Evolutionary conservation across 2,888 invertebrate genomes (phyloP), one percentile per base, ranked within the genome.

Genomic region (Polymixis lichenea): DNA sequence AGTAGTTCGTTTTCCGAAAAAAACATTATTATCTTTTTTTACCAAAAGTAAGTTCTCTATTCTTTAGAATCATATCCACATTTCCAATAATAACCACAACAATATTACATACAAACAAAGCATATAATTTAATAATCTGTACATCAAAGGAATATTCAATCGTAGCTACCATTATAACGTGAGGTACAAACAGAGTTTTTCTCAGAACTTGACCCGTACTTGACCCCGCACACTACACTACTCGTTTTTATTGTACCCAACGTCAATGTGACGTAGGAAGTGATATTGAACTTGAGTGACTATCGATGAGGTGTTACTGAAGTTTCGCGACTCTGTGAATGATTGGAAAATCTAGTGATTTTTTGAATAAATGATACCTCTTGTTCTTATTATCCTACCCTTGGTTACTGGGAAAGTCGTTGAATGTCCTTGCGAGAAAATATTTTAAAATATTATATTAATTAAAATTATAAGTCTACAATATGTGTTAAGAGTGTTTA

Each of bases 121-220:
- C 0, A 28, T 46, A 6, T 15, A 15, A 56, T 32, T 32, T 17
- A 11, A 51, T 17, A 11, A 28, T 60, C 1, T 0, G 0, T 13
- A 56, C 25, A 56, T 51, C n/a, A 60, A 80, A 65, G 38, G 46
- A 74, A 65, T 74, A 55, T 74, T 38, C 28, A 80, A 38, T 60
- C n/a, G 56, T 32, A 51, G 2, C 17, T 17, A 58, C 58, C 32
- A 75, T 53, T 60, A 82, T 22, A 51, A 7, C 4, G 17, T 6
- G 15, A n/a, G 49, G 70, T 51, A 82, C 46, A 80, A 82, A 80
- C 77, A 65, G 13, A 9, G 77, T 60, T 65, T 43, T 82, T 82
- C 69, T 77, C 0, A n/a, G 58, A 58, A 75, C 6, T 46, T 78
- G 64, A 78, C 58, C 83, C 64, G 65, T 25, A n/a, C 62, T 78